Evolutionary conservation across 2,797 vertebrate genomes (phyloP).

Genomic region (Artibeus lituratus): DNA sequence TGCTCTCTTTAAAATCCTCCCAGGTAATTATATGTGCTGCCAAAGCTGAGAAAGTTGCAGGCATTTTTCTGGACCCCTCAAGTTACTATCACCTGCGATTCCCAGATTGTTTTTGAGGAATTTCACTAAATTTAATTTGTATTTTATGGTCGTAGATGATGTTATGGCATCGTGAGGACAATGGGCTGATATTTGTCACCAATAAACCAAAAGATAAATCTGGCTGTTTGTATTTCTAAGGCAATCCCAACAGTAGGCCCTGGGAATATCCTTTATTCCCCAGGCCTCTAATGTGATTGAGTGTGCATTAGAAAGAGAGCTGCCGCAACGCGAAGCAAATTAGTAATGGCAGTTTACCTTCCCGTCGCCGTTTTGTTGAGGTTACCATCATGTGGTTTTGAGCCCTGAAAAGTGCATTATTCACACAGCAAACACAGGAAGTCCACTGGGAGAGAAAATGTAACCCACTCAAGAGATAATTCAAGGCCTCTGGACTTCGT

Average conservation of each 20-base stretch:
- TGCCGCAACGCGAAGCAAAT: constrained; percentile 70
- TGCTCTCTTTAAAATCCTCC: background rate
- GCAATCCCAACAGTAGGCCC: background rate
- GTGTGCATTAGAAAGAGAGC: constrained; percentile 67
- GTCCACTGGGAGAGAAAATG: constrained; percentile 78
- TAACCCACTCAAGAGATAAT: constrained; percentile 75
- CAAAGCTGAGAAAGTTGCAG: background rate
- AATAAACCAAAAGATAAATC: constrained; percentile 47
- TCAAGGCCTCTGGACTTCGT: constrained; percentile 81
- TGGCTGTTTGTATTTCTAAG: constrained; percentile 11
- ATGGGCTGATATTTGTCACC: constrained; percentile 51
- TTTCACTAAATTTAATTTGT: background rate
- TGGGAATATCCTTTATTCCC: constrained; percentile 54
- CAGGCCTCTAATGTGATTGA: constrained; percentile 59
- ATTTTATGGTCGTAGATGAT: background rate
- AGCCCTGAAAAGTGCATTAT: constrained; percentile 71
- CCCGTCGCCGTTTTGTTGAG: constrained; percentile 72
- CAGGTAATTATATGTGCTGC: background rate
- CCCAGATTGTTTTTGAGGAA: background rate
- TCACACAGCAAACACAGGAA: constrained; percentile 74
- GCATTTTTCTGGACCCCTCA: background rate
- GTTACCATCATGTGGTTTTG: constrained; percentile 72
- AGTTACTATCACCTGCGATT: background rate
- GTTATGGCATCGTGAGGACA: background rate
- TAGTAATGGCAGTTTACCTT: constrained; percentile 73